Evolutionary conservation across 2,113 vertebrate species (phyloP).

Genomic region (Fulmarus glacialis): DNA sequence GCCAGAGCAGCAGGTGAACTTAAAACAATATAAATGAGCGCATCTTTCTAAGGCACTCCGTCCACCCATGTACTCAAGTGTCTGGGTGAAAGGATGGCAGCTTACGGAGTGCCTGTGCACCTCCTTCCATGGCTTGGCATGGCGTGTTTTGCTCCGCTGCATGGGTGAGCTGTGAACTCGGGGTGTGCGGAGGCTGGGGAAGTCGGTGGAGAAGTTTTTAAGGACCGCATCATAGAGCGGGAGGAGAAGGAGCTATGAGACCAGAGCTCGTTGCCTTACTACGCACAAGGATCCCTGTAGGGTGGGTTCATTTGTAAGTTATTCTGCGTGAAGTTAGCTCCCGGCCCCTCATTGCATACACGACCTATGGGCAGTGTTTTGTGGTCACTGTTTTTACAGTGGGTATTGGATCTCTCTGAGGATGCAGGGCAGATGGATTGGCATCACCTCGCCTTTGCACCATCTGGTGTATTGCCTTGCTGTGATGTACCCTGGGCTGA

Average conservation of each 20-base stretch:
- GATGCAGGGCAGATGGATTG: not conserved
- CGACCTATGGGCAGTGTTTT: not conserved
- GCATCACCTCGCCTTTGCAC: not conserved
- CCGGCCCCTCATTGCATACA: fast-evolving
- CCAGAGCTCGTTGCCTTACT: not conserved
- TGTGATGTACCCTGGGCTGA: not conserved
- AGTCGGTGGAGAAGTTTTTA: not conserved
- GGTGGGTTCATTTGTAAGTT: not conserved
- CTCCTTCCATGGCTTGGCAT: not conserved
- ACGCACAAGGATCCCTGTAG: not conserved
- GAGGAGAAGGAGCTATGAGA: not conserved
- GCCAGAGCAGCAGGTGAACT: not conserved
- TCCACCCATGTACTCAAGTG: not conserved
- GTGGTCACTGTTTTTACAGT: not conserved
- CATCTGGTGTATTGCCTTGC: not conserved
- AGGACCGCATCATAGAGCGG: not conserved
- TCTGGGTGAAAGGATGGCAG: not conserved
- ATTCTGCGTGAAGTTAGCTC: not conserved
- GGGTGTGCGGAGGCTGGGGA: not conserved
- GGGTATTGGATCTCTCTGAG: not conserved
- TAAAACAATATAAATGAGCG: not conserved
- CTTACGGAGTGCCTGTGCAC: not conserved
- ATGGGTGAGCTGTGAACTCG: not conserved
- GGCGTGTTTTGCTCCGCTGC: fast-evolving
- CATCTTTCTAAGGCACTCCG: not conserved